Base-by-base conservation (phyloP, 1,140 invertebrate genomes). In the Luehdorfia chinensis region DNA sequence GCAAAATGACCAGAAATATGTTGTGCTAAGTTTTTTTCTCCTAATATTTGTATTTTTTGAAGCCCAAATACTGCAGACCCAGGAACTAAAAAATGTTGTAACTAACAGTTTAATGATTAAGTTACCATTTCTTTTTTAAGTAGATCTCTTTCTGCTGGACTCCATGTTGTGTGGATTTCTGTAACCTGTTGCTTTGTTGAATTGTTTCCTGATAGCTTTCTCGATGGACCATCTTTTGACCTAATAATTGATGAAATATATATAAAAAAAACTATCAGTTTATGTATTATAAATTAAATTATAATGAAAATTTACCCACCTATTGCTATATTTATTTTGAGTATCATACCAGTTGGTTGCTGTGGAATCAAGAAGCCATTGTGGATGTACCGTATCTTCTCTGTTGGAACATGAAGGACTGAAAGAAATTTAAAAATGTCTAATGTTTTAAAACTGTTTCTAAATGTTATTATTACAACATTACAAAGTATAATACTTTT, bases 301-400 rank as follows among this genome's bases (percentile, higher is more conserved):
- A 21, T 21, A 21, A n/a, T n/a, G n/a, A n/a, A 3, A 21, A 21
- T 3, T 21, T 2, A 21, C 19, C 6, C 6, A 78, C 71, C 70
- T 71, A 60, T 63, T 64, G 16, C 11, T 55, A 45, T 60, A 37
- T 47, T 68, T 76, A 50, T 53, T 62, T 44, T 68, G 66, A 52
- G 53, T 76, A 69, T 87, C 84, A 67, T 87, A 87, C 83, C 84
- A 87, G 57, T 84, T 84, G 11, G 73, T 75, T 33, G 73, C 75
- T 30, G 83, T 78, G 37, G 89, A 89, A 59, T 93, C 91, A 14
- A 91, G 66, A 19, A 92, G 81, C 91, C 91, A 93, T 43, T 91
- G 90, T 12, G 91, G 90, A 58, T 91, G 90, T 4, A 91, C 89
- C 36, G 88, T 89, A 43, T 90, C 90, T 55, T 91, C 91, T 56